Percentiles rank a stretch among this genome's conserved stretches.
Evolutionary conservation across 2,113 vertebrate species (phyloP).

Genomic region (Vulpes ferrilata): DNA sequence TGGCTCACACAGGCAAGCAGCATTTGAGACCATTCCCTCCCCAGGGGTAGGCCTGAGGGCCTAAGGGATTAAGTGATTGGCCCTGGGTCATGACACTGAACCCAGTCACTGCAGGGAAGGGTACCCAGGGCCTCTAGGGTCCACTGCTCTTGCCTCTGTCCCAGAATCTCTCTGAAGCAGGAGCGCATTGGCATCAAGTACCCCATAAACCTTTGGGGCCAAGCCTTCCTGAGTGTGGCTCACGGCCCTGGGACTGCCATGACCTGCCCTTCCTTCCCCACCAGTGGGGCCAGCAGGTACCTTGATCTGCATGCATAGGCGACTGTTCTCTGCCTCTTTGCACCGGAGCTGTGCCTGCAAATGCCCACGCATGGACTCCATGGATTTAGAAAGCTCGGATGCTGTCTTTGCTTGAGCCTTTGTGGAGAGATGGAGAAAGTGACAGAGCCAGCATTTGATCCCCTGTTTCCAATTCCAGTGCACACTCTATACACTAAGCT

Average conservation of each 20-base stretch:
- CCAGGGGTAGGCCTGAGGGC: background rate
- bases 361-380: slow-evolving; percentile 91
- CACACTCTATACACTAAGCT: rapidly evolving
- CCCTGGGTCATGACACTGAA: background rate
- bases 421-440: slow-evolving; percentile 42
- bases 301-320: slow-evolving; percentile 91
- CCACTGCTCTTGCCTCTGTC: background rate
- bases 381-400: slow-evolving; percentile 89
- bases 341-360: slow-evolving; percentile 92
- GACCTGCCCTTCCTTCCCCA: background rate
- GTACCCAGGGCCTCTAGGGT: background rate
- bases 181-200: background rate
- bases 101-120: background rate
- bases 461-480: background rate
- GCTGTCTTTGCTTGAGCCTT: slow-evolving; percentile 92
- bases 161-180: background rate
- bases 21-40: background rate
- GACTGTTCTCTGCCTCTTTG: slow-evolving; percentile 94
- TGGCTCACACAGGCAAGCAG: background rate
- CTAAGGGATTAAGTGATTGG: background rate
- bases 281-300: slow-evolving; percentile 74
- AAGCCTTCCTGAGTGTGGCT: background rate
- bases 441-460: background rate
- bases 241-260: no score
- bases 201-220: background rate